phyloP scores from a whole-genome alignment of 1,140 invertebrate genomes.

The Dolichoris vasculosae region DNA sequence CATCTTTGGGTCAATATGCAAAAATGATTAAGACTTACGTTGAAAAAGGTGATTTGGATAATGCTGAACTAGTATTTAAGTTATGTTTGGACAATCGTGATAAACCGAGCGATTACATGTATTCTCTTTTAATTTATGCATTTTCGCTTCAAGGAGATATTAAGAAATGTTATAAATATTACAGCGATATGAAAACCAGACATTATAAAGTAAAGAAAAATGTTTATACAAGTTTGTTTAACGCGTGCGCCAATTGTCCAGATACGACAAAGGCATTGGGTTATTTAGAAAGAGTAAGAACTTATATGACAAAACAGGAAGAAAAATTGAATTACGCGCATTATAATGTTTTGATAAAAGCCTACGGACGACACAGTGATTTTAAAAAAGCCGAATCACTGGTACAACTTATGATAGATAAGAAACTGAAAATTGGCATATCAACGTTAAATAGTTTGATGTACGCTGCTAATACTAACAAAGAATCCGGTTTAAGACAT shows the following conservation, averaged over 20 bases:
- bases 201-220: slow-evolving; percentile 80
- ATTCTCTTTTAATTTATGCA: slow-evolving; percentile 85
- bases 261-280: slow-evolving; percentile 78
- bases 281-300: slow-evolving; percentile 75
- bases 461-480: slow-evolving; percentile 87
- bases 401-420: slow-evolving; percentile 87
- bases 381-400: slow-evolving; percentile 84
- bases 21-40: slow-evolving; percentile 81
- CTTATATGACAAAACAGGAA: slow-evolving; percentile 76
- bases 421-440: slow-evolving; percentile 78
- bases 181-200: slow-evolving; percentile 86
- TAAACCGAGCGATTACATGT: slow-evolving; percentile 86
- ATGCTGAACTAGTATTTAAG: slow-evolving; percentile 86
- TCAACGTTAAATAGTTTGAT: slow-evolving; percentile 87
- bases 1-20: slow-evolving; percentile 79
- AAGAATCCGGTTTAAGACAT: slow-evolving; percentile 85
- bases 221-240: slow-evolving; percentile 89
- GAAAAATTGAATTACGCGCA: slow-evolving; percentile 83
- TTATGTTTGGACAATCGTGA: slow-evolving; percentile 85
- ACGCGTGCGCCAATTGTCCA: slow-evolving; percentile 89
- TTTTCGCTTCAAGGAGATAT: slow-evolving; percentile 88
- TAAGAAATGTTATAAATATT: slow-evolving; percentile 88
- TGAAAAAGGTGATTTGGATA: slow-evolving; percentile 78
- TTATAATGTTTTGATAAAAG: slow-evolving; percentile 93
- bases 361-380: slow-evolving; percentile 88